phyloP scores from a whole-genome alignment of 2,797 vertebrate species.

The Nasua narica region DNA sequence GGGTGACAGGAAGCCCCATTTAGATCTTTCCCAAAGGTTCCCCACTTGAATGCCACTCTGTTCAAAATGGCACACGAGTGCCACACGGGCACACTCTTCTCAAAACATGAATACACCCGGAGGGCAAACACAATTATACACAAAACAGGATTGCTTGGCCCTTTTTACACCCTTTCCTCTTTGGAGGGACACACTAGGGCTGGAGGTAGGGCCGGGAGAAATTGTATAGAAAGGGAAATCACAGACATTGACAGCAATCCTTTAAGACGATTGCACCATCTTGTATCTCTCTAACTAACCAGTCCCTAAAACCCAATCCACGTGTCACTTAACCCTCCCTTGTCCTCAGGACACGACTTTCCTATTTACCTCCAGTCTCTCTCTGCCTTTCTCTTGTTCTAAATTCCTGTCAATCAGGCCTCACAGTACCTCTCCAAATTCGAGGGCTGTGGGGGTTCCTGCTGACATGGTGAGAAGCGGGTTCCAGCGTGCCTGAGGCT shows the following conservation, averaged over 20 bases:
- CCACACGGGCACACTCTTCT: neutral
- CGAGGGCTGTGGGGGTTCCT: neutral
- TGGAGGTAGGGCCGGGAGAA: neutral
- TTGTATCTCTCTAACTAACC: neutral
- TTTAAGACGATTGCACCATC: neutral
- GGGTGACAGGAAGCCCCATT: neutral
- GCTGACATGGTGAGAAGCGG: neutral
- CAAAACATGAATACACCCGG: no score
- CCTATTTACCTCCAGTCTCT: neutral
- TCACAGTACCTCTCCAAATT: neutral
- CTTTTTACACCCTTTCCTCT: neutral
- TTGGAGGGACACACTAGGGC: neutral
- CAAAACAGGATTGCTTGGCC: neutral
- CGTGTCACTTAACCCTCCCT: neutral
- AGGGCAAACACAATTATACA: no score
- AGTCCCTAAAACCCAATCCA: neutral
- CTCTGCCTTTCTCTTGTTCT: neutral
- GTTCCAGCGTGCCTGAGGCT: neutral
- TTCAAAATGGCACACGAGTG: neutral
- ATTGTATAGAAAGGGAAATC: fast-evolving
- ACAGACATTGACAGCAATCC: neutral
- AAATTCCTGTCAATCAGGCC: neutral
- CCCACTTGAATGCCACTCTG: neutral
- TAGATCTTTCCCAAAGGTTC: neutral
- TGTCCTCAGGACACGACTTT: neutral